These are phyloP conservation scores for Danio aesculapii DNA, from an alignment of 2,797 vertebrate genomes.

Conservation along the genomic window DNA sequence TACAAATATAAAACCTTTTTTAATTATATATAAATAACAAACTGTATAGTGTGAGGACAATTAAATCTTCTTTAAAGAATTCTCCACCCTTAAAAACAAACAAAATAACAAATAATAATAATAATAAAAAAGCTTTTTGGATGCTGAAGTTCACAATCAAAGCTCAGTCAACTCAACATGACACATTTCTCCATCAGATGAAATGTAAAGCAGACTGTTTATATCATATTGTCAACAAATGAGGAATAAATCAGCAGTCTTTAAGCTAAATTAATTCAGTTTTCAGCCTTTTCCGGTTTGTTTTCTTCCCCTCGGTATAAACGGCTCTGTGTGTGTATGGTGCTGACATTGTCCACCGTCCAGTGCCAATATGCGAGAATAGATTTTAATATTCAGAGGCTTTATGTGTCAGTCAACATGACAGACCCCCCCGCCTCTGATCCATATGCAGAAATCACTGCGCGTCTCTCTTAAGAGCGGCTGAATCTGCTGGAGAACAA, in stretches of 20 bases:
- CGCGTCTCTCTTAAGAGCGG: conserved; percentile 60
- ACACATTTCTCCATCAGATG: no score
- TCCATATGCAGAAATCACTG: conserved; percentile 75
- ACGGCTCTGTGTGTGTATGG: conserved; percentile 65
- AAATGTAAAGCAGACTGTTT: no score
- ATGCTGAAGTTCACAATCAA: no score
- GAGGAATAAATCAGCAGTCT: background rate
- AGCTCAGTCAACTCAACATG: no score
- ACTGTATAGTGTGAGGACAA: no score
- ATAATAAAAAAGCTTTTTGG: no score
- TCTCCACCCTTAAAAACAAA: no score
- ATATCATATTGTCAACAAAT: no score
- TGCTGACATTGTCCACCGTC: conserved; percentile 73
- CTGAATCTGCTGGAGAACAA: conserved; percentile 34
- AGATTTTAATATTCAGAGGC: conserved; percentile 74
- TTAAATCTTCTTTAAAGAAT: no score
- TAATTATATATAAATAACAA: no score
- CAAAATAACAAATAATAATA: no score
- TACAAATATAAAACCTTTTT: no score
- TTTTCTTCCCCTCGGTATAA: background rate
- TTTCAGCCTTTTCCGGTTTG: background rate
- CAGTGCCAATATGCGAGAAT: conserved; percentile 77
- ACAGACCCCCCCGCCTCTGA: conserved; percentile 72
- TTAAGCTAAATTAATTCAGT: background rate
- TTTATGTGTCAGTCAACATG: conserved; percentile 76